Percentiles rank a stretch among this genome's conserved stretches.
These are phyloP conservation scores for Pyrgus malvae DNA, from an alignment of 2,888 invertebrate species.

Conservation along the genomic window DNA sequence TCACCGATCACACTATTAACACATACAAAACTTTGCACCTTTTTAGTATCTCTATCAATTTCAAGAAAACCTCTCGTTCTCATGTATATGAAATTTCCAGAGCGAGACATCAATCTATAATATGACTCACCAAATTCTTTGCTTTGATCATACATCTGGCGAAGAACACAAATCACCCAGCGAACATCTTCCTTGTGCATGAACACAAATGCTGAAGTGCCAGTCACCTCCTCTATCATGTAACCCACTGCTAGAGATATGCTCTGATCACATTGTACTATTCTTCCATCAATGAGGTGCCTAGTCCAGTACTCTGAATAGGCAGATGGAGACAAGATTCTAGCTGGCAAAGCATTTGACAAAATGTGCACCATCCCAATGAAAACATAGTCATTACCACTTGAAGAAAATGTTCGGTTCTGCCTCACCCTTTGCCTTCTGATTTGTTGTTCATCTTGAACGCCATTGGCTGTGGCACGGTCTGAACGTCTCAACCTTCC, in stretches of 20 bases:
- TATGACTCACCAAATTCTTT: constrained; percentile 93
- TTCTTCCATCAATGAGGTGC: constrained; percentile 93
- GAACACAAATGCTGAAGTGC: constrained; percentile 93
- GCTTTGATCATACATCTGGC: constrained; percentile 94
- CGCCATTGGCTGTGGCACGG: constrained; percentile 76
- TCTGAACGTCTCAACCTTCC: constrained; percentile 84
- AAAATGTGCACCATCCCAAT: constrained; percentile 88
- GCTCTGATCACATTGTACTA: constrained; percentile 94
- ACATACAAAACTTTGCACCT: constrained; percentile 93
- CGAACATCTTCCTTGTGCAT: constrained; percentile 95
- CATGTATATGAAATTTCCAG: constrained; percentile 92
- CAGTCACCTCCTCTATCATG: constrained; percentile 93
- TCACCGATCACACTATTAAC: constrained; percentile 90
- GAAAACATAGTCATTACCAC: constrained; percentile 85
- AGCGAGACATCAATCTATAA: constrained; percentile 90
- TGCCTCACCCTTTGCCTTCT: constrained; percentile 77
- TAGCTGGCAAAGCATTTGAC: constrained; percentile 78
- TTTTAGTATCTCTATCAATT: constrained; percentile 88
- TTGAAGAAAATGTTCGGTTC: constrained; percentile 75
- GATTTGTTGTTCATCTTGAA: constrained; percentile 76
- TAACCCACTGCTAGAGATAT: constrained; percentile 94
- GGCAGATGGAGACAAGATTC: constrained; percentile 81
- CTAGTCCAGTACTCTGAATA: constrained; percentile 94
- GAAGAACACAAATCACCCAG: constrained; percentile 93
- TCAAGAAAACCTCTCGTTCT: constrained; percentile 92